Conservation (phyloP, 2,797 vertebrate genomes). For the Hippopotamyrus pictus region DNA sequence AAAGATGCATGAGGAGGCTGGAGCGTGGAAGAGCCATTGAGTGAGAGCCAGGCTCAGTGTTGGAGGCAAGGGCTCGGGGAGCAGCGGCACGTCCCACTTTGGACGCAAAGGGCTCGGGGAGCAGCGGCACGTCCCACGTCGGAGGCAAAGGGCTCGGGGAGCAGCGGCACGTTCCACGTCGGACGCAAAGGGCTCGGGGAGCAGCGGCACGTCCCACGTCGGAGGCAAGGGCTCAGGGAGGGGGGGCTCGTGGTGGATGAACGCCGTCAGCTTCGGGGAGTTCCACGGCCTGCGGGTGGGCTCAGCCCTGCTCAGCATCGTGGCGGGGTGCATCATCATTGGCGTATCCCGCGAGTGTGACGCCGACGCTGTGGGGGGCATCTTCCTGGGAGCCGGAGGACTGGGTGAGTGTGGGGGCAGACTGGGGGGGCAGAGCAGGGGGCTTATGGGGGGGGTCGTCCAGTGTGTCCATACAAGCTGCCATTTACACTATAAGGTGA, state of each 20-base stretch:
- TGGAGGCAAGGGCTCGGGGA: not conserved
- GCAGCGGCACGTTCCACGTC: no score
- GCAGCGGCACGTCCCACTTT: not conserved
- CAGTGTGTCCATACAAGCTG: not conserved
- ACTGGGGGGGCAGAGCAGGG: not conserved
- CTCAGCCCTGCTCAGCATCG: slow-evolving; percentile 68
- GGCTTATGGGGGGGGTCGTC: not conserved
- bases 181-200: no score
- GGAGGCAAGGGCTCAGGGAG: no score
- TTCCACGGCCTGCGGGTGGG: slow-evolving; percentile 74
- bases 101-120: not conserved
- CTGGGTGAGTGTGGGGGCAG: slow-evolving; percentile 57
- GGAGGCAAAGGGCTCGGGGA: no score
- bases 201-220: no score
- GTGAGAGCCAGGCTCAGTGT: slow-evolving; percentile 31
- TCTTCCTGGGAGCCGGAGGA: slow-evolving; percentile 69
- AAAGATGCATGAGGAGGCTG: slow-evolving; percentile 65
- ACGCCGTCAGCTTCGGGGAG: slow-evolving; percentile 65
- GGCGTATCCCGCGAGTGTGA: slow-evolving; percentile 72
- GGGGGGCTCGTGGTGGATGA: slow-evolving; percentile 58
- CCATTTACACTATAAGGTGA: not conserved
- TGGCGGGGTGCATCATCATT: slow-evolving; percentile 78
- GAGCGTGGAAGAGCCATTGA: slow-evolving; percentile 27
- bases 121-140: no score
- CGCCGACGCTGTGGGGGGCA: slow-evolving; percentile 68